phyloP scores from a whole-genome alignment of 1,140 invertebrate species.

The Oryzaephilus surinamensis region DNA sequence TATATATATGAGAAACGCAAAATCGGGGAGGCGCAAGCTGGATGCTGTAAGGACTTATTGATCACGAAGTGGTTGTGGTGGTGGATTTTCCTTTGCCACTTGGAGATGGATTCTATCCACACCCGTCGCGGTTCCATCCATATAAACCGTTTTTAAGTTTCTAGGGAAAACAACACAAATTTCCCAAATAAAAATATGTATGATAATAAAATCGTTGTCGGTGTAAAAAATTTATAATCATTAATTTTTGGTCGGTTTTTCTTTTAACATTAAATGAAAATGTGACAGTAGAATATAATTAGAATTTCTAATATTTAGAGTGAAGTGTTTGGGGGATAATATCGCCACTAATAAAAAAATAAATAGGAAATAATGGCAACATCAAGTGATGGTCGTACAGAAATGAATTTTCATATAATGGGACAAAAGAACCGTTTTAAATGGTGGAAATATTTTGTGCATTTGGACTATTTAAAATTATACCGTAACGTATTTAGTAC shows the following conservation, averaged over 20 bases:
- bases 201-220: no score
- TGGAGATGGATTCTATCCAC: not conserved
- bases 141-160: conserved; percentile 30
- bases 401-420: conserved; percentile 16
- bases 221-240: no score
- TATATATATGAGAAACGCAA: conserved; percentile 8
- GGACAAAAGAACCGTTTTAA: conserved; percentile 26
- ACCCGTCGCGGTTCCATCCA: not conserved
- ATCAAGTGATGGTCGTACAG: conserved; percentile 19
- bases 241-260: no score
- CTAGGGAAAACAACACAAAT: conserved; percentile 38
- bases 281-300: no score
- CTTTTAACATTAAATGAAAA: no score
- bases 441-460: conserved; percentile 27
- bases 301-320: no score
- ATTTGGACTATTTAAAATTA: conserved; percentile 21
- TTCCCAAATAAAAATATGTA: no score
- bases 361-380: no score
- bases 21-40: conserved; percentile 8
- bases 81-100: no score
- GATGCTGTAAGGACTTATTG: conserved; percentile 8
- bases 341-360: no score
- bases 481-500: conserved; percentile 15
- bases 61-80: no score
- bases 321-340: no score